Conservation (phyloP, 2,888 invertebrate species). For the Trachelus stipa region DNA sequence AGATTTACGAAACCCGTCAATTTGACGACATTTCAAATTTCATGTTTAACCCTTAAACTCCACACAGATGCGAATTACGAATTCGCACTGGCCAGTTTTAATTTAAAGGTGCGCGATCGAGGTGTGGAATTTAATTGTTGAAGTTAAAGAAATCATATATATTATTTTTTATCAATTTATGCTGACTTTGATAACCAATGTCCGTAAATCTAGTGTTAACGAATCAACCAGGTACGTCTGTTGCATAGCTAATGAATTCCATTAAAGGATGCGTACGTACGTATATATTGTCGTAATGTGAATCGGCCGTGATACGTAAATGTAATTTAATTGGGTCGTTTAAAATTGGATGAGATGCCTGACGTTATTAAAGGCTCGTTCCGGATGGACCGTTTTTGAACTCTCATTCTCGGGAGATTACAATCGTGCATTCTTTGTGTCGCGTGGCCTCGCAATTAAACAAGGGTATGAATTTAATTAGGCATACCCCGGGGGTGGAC, state of each 20-base stretch:
- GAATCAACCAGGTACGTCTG: constrained; percentile 46
- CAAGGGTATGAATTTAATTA: constrained; percentile 48
- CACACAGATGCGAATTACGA: too few species aligned
- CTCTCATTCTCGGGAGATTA: constrained; percentile 7
- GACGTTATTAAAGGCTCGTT: constrained; percentile 32
- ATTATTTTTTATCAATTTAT: too few species aligned
- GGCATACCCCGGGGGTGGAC: constrained; percentile 29
- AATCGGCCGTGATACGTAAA: background rate
- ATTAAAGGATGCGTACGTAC: background rate
- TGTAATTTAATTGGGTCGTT: constrained; percentile 31
- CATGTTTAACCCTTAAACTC: too few species aligned
- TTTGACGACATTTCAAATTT: too few species aligned
- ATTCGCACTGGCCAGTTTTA: too few species aligned
- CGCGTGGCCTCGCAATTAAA: constrained; percentile 37
- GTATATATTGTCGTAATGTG: background rate
- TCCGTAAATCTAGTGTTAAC: constrained; percentile 17
- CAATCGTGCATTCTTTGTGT: constrained; percentile 8
- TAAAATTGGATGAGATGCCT: constrained; percentile 41
- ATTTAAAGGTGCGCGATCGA: too few species aligned
- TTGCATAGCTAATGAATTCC: background rate
- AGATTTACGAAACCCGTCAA: too few species aligned
- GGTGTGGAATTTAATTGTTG: too few species aligned
- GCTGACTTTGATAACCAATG: too few species aligned
- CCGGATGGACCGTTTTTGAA: constrained; percentile 16
- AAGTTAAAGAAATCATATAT: too few species aligned